These are phyloP conservation scores for Etheostoma cragini DNA, from an alignment of 2,113 vertebrate genomes.

Conservation along the genomic window DNA sequence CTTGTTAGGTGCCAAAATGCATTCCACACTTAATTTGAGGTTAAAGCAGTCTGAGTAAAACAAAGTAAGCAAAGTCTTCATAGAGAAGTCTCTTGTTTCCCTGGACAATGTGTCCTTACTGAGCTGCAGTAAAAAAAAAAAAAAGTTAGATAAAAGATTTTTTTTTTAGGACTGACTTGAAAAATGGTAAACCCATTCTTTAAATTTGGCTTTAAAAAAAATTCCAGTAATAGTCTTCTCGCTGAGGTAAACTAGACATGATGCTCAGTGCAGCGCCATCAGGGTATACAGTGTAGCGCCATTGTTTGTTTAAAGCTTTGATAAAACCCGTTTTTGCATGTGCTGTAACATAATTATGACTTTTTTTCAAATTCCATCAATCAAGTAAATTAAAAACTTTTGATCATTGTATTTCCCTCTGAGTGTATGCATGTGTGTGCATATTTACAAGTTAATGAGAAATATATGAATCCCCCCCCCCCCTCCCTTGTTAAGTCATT, in stretches of 20 bases:
- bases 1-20: background rate
- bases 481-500: constrained; percentile 20
- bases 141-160: background rate
- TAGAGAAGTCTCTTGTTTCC: background rate
- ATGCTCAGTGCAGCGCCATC: too few species aligned
- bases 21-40: background rate
- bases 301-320: constrained; percentile 2
- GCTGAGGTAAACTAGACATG: background rate
- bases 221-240: background rate
- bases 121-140: background rate
- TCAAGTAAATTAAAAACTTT: constrained; percentile 10
- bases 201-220: background rate
- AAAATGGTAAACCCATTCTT: background rate
- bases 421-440: background rate
- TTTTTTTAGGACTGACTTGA: background rate
- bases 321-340: background rate
- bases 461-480: constrained; percentile 9
- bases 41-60: background rate
- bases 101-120: background rate
- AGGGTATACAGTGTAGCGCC: background rate
- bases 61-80: background rate
- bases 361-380: background rate
- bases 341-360: background rate
- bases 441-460: constrained; percentile 24
- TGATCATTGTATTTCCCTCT: constrained; percentile 3